Conservation (phyloP, 1,140 invertebrate genomes). For the Planococcus citri region DNA sequence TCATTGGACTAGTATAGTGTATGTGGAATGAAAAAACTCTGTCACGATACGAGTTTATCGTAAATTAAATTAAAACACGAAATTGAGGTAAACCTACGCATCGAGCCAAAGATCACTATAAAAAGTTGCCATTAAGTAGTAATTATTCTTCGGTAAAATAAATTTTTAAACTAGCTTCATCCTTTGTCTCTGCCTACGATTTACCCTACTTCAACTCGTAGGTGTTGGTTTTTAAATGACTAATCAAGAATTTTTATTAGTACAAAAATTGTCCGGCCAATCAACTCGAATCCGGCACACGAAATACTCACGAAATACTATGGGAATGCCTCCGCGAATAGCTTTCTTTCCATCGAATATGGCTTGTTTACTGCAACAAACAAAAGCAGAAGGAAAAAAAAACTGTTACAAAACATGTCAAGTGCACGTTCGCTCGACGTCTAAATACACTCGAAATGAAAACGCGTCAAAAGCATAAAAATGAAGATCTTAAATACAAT, state of each 20-base stretch:
- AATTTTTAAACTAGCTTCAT: conserved; percentile 8
- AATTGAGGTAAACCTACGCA: neutral
- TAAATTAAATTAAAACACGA: neutral
- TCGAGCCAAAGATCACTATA: neutral
- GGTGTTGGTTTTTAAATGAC: neutral
- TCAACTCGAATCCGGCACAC: neutral
- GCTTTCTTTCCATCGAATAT: conserved; percentile 90
- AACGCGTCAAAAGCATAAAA: neutral
- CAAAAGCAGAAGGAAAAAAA: conserved; percentile 15
- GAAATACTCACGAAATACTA: conserved; percentile 88
- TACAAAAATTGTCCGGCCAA: neutral
- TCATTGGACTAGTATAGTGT: no score
- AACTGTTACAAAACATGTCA: neutral
- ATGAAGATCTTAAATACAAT: neutral
- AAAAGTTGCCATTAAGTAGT: neutral
- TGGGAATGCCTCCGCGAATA: conserved; percentile 86
- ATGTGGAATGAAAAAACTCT: no score
- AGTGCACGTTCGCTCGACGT: neutral
- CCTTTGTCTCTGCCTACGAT: conserved; percentile 1
- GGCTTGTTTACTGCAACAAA: conserved; percentile 69
- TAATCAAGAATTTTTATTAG: neutral
- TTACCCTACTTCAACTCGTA: neutral
- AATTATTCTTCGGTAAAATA: neutral
- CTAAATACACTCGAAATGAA: no score
- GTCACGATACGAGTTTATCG: no score